Evolutionary conservation across 2,797 vertebrate genomes (phyloP).

Genomic region (Falco columbarius): DNA sequence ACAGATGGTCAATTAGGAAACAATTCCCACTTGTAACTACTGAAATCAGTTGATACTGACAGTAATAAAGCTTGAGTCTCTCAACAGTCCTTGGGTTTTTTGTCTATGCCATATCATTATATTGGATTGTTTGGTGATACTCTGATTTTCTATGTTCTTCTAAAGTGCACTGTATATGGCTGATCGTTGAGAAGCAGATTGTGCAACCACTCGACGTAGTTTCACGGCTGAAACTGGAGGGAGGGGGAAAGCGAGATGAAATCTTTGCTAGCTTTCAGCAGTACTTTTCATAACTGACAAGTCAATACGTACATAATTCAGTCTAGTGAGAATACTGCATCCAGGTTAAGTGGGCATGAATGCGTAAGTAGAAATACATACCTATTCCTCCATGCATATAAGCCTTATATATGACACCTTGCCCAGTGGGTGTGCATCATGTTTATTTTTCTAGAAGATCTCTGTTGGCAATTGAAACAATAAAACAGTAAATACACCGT

Average conservation of each 20-base stretch:
- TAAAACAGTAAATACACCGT: neutral
- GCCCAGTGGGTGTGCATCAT: neutral
- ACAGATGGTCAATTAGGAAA: constrained; percentile 55
- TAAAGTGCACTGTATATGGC: neutral
- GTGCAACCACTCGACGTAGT: neutral
- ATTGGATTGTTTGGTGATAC: neutral
- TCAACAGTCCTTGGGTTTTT: neutral
- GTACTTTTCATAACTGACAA: neutral
- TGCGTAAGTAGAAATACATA: neutral
- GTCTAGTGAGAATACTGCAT: neutral
- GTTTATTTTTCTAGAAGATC: neutral
- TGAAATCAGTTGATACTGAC: constrained; percentile 38
- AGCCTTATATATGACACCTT: neutral
- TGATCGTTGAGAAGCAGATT: constrained; percentile 7
- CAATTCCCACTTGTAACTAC: constrained; percentile 50
- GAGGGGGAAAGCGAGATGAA: neutral
- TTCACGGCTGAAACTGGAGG: neutral
- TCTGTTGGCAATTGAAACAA: neutral
- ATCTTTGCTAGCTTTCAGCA: neutral
- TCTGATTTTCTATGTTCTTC: neutral
- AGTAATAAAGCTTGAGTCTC: constrained; percentile 18
- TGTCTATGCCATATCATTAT: neutral
- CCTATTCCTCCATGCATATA: fast-evolving
- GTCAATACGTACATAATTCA: neutral
- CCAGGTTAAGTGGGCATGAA: neutral